A percentile compares a stretch with the other conserved stretches of the same genome.
Conservation (phyloP, 2,797 vertebrate genomes). For the Cyclopterus lumpus region DNA sequence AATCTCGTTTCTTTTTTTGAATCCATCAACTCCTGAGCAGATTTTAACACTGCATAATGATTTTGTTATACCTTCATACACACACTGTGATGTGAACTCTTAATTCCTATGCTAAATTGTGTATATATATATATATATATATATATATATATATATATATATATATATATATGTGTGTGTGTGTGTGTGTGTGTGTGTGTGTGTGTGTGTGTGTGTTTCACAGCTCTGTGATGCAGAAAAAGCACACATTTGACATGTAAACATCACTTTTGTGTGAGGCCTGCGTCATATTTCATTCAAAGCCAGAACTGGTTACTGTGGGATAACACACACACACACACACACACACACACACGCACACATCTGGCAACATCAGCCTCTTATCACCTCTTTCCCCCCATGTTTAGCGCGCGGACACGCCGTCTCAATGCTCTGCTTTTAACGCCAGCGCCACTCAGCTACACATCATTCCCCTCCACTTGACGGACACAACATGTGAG, state of each 20-base stretch:
- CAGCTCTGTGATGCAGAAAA: not conserved
- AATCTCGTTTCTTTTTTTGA: not conserved
- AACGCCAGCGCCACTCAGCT: conserved; percentile 22
- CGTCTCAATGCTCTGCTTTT: not conserved
- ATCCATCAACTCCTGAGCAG: not conserved
- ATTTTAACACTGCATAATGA: not conserved
- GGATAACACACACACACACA: too few species aligned
- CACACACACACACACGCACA: too few species aligned
- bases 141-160: too few species aligned
- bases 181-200: too few species aligned
- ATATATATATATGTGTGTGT: not conserved
- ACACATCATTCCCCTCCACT: conserved; percentile 35
- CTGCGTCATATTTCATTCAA: conserved; percentile 64
- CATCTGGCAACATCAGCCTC: conserved; percentile 79
- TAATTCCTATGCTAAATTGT: not conserved
- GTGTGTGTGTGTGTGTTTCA: too few species aligned
- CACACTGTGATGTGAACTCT: not conserved
- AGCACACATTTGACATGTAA: conserved; percentile 15
- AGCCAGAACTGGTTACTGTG: conserved; percentile 31
- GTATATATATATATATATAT: not conserved
- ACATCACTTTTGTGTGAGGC: conserved; percentile 12
- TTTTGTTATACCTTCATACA: not conserved
- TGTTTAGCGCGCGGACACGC: conserved; percentile 1
- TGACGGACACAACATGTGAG: conserved; percentile 62
- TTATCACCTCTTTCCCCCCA: conserved; percentile 25